A percentile compares a stretch with the other conserved stretches of the same genome.
phyloP scores from a whole-genome alignment of 2,888 invertebrate species.

The Carcina quercana region DNA sequence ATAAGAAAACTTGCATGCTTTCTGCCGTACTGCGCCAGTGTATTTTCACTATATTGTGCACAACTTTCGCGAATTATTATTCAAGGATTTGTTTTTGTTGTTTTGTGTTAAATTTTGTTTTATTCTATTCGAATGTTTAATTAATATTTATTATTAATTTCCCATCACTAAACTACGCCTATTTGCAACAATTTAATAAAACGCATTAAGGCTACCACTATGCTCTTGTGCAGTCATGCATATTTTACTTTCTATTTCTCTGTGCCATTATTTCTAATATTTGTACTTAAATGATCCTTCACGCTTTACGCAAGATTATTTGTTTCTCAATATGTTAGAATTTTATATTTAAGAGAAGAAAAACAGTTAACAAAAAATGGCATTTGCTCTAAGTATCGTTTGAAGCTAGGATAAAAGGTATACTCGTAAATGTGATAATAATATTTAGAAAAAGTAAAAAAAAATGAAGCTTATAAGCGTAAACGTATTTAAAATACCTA shows the following conservation, averaged over 20 bases:
- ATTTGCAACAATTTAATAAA: too few species aligned
- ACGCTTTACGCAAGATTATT: slow-evolving; percentile 20
- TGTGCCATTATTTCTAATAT: slow-evolving; percentile 38
- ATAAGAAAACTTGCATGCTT: neutral
- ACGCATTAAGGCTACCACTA: too few species aligned
- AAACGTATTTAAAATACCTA: slow-evolving; percentile 40
- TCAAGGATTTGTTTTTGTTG: too few species aligned
- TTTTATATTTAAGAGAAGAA: slow-evolving; percentile 32
- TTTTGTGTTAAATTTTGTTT: too few species aligned
- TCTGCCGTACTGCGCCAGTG: neutral
- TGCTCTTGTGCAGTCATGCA: too few species aligned
- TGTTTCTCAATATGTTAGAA: slow-evolving; percentile 31
- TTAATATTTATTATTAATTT: too few species aligned
- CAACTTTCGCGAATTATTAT: too few species aligned
- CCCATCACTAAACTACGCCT: too few species aligned
- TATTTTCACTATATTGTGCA: too few species aligned
- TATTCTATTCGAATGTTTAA: too few species aligned
- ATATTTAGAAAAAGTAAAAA: slow-evolving; percentile 49
- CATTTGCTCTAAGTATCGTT: slow-evolving; percentile 42
- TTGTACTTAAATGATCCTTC: slow-evolving; percentile 39
- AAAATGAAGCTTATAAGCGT: slow-evolving; percentile 53
- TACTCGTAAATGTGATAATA: slow-evolving; percentile 69
- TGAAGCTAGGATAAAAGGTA: slow-evolving; percentile 47
- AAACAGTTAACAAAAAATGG: slow-evolving; percentile 38
- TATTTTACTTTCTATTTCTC: too few species aligned